Evolutionary conservation across 1,140 invertebrate genomes (phyloP).

Genomic region (Cyrtorhinus lividipennis): DNA sequence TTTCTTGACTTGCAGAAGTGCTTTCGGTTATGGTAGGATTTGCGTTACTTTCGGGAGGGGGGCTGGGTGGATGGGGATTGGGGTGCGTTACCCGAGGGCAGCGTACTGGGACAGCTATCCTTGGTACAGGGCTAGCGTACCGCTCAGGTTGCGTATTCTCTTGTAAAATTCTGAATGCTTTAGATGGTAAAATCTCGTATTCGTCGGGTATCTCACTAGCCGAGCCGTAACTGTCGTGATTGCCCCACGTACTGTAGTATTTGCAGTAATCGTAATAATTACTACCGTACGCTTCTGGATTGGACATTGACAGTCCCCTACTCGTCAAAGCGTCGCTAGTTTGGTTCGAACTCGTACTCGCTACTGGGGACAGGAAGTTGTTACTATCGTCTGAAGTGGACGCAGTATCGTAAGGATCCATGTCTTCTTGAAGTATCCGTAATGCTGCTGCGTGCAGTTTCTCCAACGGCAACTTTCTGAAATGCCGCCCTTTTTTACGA

Average conservation of each 20-base stretch:
- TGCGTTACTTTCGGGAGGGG: slow-evolving; percentile 13
- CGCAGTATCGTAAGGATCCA: slow-evolving; percentile 31
- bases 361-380: slow-evolving; percentile 21
- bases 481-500: slow-evolving; percentile 35
- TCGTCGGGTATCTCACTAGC: slow-evolving; percentile 22
- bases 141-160: slow-evolving; percentile 24
- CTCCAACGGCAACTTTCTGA: slow-evolving; percentile 38
- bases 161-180: slow-evolving; percentile 35
- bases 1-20: slow-evolving; percentile 19
- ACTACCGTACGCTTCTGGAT: slow-evolving; percentile 29
- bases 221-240: slow-evolving; percentile 24
- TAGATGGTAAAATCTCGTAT: slow-evolving; percentile 36
- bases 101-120: neutral
- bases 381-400: slow-evolving; percentile 27
- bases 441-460: slow-evolving; percentile 40
- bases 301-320: slow-evolving; percentile 26
- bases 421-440: slow-evolving; percentile 36
- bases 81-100: slow-evolving; percentile 13
- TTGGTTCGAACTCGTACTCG: slow-evolving; percentile 14
- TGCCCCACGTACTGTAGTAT: slow-evolving; percentile 45
- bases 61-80: neutral
- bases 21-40: slow-evolving; percentile 7
- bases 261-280: slow-evolving; percentile 35
- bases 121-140: neutral
- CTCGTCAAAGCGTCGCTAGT: slow-evolving; percentile 30